phyloP scores from a whole-genome alignment of 2,888 invertebrate genomes.

The Folsomia manolachei region DNA sequence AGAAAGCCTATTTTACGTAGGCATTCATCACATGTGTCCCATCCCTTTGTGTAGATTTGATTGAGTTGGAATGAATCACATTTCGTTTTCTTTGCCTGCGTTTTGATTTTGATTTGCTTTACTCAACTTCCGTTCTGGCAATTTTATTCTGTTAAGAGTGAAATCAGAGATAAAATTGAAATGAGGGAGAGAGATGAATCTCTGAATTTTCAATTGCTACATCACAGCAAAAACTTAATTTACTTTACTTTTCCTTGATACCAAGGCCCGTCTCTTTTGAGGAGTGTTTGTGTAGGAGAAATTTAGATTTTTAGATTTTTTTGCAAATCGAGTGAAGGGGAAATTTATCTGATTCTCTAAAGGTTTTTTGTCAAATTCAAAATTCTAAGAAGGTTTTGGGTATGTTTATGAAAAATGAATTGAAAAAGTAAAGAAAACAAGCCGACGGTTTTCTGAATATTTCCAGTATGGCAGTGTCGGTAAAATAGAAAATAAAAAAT shows the following conservation, averaged over 20 bases:
- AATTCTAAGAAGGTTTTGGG: not conserved
- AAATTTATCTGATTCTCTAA: not conserved
- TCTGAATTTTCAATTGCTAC: not conserved
- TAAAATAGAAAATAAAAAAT: not conserved
- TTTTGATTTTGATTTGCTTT: too few species aligned
- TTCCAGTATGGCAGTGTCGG: not conserved
- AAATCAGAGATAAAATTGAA: not conserved
- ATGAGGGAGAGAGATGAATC: not conserved
- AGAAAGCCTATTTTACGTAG: conserved; percentile 15
- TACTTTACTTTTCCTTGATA: not conserved
- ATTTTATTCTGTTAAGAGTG: not conserved
- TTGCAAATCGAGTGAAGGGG: not conserved
- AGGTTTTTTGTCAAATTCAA: not conserved
- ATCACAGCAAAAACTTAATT: not conserved
- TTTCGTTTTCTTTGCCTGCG: not conserved
- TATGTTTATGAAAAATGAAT: not conserved
- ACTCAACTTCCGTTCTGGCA: not conserved
- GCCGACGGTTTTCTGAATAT: not conserved
- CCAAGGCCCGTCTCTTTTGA: not conserved
- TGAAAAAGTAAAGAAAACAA: not conserved
- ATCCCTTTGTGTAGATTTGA: not conserved
- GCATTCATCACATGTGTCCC: conserved; percentile 1
- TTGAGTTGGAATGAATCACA: not conserved
- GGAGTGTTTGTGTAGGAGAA: not conserved
- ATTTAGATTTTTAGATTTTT: not conserved